Conservation (phyloP, 2,113 vertebrate genomes). For the Melanocharis versteri region DNA sequence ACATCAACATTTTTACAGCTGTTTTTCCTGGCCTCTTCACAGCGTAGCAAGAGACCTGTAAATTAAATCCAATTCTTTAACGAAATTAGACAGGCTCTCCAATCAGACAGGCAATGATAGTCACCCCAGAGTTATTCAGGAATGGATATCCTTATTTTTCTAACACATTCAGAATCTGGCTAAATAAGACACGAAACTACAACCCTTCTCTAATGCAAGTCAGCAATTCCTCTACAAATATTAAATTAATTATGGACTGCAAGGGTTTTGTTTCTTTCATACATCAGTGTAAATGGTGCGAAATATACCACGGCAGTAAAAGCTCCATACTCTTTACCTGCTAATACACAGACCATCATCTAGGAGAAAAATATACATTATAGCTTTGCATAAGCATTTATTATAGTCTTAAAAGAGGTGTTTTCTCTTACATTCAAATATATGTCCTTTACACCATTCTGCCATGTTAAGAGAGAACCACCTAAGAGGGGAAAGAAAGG, state of each 20-base stretch:
- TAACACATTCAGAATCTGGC: neutral
- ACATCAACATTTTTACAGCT: neutral
- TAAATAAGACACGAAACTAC: neutral
- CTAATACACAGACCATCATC: neutral
- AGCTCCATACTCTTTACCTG: neutral
- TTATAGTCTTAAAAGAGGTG: neutral
- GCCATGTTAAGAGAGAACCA: neutral
- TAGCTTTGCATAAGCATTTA: neutral
- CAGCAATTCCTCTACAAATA: neutral
- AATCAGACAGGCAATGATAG: neutral
- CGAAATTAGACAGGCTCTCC: neutral
- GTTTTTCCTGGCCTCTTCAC: neutral
- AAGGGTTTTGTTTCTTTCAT: neutral
- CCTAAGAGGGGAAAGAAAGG: neutral
- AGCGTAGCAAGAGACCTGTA: neutral
- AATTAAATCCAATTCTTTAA: neutral
- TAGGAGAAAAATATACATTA: neutral
- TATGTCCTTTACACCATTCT: neutral
- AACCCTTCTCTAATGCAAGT: neutral
- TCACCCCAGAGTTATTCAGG: neutral
- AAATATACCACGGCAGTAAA: neutral
- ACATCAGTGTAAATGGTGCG: neutral
- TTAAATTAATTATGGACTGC: neutral
- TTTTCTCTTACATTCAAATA: neutral
- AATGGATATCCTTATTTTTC: accelerated